Percentiles rank a stretch among this genome's conserved stretches.
Evolutionary conservation across 2,797 vertebrate genomes (phyloP).

Genomic region (Channallabes apus): DNA sequence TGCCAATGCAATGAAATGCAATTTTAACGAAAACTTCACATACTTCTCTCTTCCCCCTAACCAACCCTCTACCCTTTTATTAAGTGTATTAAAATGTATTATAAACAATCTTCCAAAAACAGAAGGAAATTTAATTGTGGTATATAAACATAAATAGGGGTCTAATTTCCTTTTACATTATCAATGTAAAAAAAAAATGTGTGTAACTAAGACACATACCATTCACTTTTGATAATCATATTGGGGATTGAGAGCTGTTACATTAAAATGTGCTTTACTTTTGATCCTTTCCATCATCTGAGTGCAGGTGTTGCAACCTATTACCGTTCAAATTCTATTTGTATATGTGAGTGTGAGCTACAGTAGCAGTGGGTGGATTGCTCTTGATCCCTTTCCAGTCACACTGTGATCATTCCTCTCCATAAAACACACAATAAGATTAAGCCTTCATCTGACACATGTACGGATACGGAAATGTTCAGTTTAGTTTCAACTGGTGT

Average conservation of each 20-base stretch:
- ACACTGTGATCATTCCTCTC: conserved; percentile 44
- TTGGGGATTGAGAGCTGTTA: conserved; percentile 41
- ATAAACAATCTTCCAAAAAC: neutral
- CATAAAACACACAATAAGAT: conserved; percentile 35
- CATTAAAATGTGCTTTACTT: conserved; percentile 49
- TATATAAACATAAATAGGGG: neutral
- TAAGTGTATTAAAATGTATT: neutral
- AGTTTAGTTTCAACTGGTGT: conserved; percentile 4
- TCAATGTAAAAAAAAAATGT: neutral
- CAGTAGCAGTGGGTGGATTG: conserved; percentile 37
- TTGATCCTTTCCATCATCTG: conserved; percentile 37
- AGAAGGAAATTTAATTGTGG: neutral
- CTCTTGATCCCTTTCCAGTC: conserved; percentile 55
- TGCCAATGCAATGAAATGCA: neutral
- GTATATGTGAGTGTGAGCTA: conserved; percentile 36
- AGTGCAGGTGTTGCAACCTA: conserved; percentile 40
- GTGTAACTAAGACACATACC: neutral
- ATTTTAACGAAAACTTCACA: neutral
- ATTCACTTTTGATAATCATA: conserved; percentile 1
- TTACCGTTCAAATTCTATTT: conserved; percentile 45
- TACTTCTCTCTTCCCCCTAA: neutral
- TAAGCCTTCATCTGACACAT: conserved; percentile 19
- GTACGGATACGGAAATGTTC: conserved; percentile 35
- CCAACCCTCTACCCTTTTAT: neutral
- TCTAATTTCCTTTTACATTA: neutral